Evolutionary conservation across 1,140 invertebrate species (phyloP).

Genomic region (Macrocentrus cingulum): DNA sequence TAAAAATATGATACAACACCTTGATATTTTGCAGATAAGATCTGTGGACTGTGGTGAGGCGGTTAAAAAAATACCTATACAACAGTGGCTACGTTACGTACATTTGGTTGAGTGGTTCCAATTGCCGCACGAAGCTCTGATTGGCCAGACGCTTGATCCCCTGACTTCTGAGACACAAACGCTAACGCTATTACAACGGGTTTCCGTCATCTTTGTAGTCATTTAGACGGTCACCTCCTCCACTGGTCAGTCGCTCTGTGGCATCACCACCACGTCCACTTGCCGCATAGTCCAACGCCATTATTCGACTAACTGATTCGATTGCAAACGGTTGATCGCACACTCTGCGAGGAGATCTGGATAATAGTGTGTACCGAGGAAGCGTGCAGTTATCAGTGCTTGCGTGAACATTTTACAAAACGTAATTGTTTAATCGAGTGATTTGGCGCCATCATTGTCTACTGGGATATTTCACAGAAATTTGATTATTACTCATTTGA

Average conservation of each 20-base stretch:
- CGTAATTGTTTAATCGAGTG: too few relatives aligned
- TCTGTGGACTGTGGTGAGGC: too few relatives aligned
- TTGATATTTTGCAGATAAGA: too few relatives aligned
- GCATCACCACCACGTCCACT: not conserved
- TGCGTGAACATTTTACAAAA: too few relatives aligned
- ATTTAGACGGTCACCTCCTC: conserved; percentile 19
- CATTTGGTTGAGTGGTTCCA: conserved; percentile 36
- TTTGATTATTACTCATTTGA: too few relatives aligned
- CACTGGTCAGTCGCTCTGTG: not conserved
- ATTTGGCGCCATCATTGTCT: too few relatives aligned
- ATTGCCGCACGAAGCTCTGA: conserved; percentile 43
- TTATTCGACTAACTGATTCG: conserved; percentile 3
- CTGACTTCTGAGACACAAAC: conserved; percentile 30
- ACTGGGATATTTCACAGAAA: too few relatives aligned
- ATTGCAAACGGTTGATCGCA: conserved; percentile 15
- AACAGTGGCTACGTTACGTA: not conserved
- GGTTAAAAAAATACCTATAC: too few relatives aligned
- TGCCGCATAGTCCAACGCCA: too few relatives aligned
- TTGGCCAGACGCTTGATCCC: conserved; percentile 50
- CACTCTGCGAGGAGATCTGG: not conserved
- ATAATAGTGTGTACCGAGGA: too few relatives aligned
- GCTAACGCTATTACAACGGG: conserved; percentile 7
- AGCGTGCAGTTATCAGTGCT: too few relatives aligned
- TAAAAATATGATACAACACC: too few relatives aligned
- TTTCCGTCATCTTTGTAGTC: conserved; percentile 25